Evolutionary conservation across 2,888 invertebrate genomes (phyloP).

Genomic region (Ditylenchus weischeri): DNA sequence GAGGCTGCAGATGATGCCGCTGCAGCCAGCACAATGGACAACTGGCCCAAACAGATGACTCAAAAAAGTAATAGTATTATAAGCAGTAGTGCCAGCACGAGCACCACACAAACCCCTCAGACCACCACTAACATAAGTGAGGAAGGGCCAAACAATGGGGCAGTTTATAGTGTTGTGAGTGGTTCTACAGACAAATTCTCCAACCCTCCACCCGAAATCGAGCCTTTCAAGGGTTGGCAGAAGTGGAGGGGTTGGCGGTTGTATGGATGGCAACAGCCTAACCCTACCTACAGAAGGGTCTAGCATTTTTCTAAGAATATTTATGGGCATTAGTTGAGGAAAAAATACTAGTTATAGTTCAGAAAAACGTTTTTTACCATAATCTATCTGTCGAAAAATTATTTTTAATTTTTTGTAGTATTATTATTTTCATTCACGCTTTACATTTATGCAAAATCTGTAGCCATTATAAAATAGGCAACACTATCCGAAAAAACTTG

Average conservation of each 20-base stretch:
- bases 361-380: no score
- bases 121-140: background rate
- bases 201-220: background rate
- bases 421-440: no score
- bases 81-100: background rate
- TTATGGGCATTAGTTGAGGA: no score
- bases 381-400: no score
- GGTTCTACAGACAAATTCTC: background rate
- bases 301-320: no score
- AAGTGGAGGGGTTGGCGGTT: slow-evolving; percentile 37
- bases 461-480: no score
- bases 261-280: slow-evolving; percentile 26
- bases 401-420: no score
- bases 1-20: background rate
- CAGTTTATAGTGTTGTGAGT: background rate
- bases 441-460: no score
- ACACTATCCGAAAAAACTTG: no score
- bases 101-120: background rate
- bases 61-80: background rate
- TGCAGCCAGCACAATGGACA: background rate
- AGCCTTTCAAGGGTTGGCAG: slow-evolving; percentile 29
- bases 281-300: no score
- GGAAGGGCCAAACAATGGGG: background rate
- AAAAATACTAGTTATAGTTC: no score
- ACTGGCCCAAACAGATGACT: background rate